These are phyloP conservation scores for Crocodylus rhombifer DNA, from an alignment of 2,797 vertebrate species.

Conservation along the genomic window DNA sequence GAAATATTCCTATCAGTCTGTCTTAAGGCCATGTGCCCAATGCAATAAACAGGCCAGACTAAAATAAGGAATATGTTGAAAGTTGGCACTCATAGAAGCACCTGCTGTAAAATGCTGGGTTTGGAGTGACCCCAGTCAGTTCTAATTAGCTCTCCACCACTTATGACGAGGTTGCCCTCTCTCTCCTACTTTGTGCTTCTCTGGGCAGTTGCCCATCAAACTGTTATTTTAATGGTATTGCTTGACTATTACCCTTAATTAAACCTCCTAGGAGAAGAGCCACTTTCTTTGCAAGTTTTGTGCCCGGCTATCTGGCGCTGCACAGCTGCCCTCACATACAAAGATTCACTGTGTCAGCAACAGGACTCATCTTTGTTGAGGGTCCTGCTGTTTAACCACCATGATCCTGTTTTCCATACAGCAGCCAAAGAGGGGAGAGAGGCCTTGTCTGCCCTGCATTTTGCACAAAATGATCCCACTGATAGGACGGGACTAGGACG, in stretches of 20 bases:
- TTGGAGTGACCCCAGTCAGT: not conserved
- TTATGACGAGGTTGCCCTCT: conserved; percentile 15
- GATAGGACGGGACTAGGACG: not conserved
- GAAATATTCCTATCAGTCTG: not conserved
- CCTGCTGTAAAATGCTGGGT: not conserved
- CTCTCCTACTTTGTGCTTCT: not conserved
- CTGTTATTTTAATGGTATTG: not conserved
- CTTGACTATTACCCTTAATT: not conserved
- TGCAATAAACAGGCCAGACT: accelerated
- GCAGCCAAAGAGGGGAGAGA: not conserved
- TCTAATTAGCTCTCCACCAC: not conserved
- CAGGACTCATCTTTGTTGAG: not conserved
- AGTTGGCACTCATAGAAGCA: not conserved
- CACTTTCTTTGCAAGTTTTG: not conserved
- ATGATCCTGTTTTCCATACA: not conserved
- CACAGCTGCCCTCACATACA: not conserved
- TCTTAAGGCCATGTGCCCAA: not conserved
- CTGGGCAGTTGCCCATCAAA: not conserved
- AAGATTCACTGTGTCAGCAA: not conserved
- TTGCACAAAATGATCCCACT: not conserved
- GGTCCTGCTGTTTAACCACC: not conserved
- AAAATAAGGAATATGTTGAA: not conserved
- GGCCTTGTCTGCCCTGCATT: not conserved
- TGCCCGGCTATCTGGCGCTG: accelerated
- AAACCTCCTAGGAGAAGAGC: not conserved